Percentiles rank a stretch among this genome's conserved stretches.
These are phyloP conservation scores for Perizoma affinitatum DNA, from an alignment of 2,888 invertebrate genomes.

Conservation along the genomic window DNA sequence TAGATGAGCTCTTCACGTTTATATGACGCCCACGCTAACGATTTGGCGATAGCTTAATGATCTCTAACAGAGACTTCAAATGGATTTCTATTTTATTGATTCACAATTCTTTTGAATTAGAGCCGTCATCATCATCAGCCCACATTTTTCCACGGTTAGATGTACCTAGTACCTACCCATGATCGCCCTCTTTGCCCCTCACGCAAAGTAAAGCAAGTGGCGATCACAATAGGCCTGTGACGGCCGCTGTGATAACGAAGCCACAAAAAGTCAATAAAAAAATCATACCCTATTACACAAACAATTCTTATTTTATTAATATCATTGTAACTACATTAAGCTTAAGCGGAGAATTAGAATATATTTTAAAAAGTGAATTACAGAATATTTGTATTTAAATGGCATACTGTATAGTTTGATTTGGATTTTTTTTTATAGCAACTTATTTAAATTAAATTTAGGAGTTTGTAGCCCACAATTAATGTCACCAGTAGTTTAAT, in stretches of 20 bases:
- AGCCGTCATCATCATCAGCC: not conserved
- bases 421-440: not conserved
- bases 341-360: too few relatives aligned
- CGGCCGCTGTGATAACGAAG: too few relatives aligned
- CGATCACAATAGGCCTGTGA: too few relatives aligned
- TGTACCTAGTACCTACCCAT: too few relatives aligned
- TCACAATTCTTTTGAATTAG: constrained; percentile 19
- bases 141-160: too few relatives aligned
- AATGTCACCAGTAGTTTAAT: constrained; percentile 22
- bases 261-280: too few relatives aligned
- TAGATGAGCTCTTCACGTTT: constrained; percentile 60
- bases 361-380: too few relatives aligned
- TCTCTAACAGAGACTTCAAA: constrained; percentile 55
- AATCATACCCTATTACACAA: too few relatives aligned
- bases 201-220: too few relatives aligned
- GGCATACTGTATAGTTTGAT: not conserved
- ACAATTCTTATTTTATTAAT: too few relatives aligned
- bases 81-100: constrained; percentile 40
- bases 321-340: too few relatives aligned
- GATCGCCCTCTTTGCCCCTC: too few relatives aligned
- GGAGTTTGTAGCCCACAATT: constrained; percentile 23
- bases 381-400: not conserved
- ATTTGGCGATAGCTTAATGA: constrained; percentile 52
- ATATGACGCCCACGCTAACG: constrained; percentile 51
- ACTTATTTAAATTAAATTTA: constrained; percentile 10